Base-by-base conservation (phyloP, 2,888 invertebrate genomes). In the Colletes collaris region DNA sequence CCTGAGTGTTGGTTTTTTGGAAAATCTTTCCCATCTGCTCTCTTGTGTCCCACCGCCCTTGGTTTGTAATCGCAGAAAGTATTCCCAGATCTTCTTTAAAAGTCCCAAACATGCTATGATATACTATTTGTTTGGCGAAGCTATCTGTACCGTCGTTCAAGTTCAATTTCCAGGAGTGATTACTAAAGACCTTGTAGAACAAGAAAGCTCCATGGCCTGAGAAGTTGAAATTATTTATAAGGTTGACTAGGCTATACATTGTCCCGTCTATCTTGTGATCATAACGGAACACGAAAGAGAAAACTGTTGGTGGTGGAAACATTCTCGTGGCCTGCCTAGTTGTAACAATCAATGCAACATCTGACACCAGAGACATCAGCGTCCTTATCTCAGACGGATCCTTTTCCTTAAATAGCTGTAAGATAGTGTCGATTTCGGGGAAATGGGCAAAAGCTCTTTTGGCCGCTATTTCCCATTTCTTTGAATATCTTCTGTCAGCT, bases 51-150 rank as follows among this genome's bases (percentile, higher is more conserved):
- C 67, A 67, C 4, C 7, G 56, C 0, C 3, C 53, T 3, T 55
- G 65, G 4, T 53, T 65, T 10, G 65, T 65, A 0, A 65, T 65
- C 8, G 53, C 40, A 1, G 16, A 4, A 2, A 65, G 11, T 10
- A 65, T n/a, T n/a, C 40, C 53, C 3, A 65, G 16, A 58, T 58
- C 49, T 3, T 56, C 46, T 27, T 67, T 67, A n/a, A 35, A 67
- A 6, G 67, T 67, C 3, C 67, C 67, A 35, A 67, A 58, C 67
- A 67, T 67, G 11, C 7, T 11, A n/a, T 67, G 67, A 6, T 58
- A 67, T 2, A 27, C 19, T 3, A 67, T 35, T 49, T 67, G 49
- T n/a, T 58, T 67, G 3, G 67, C 58, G 4, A 49, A 0, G 4
- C 49, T 67, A 3, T 67, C 67, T 3, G 67, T 67, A 16, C n/a